Evolutionary conservation across 92 coral and sea anemone genomes (phyloP), one percentile per base, ranked within the genome.

Genomic region (Muricea muricata): DNA sequence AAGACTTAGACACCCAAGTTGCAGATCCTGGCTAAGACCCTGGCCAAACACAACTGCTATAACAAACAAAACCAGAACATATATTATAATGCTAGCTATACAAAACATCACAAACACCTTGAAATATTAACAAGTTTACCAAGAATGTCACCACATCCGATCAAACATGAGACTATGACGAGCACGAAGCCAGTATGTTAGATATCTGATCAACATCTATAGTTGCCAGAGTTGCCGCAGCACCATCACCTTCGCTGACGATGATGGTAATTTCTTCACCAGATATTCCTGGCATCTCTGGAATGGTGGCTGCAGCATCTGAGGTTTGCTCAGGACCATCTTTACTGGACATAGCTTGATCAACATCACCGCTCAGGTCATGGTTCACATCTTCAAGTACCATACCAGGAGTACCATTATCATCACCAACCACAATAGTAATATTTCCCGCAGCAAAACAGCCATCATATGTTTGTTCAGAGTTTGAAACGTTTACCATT

Each of bases 231-330:
- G 81, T 31, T 50, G 81, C 42, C 18, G 35, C 33, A 31, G 13
- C 79, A 56, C 23, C 71, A 57, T 57, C 45, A 7, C 50, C 71
- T 14, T 78, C 70, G 37, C 55, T 57, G 25, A 78, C 83, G 21
- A 78, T 78, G 17, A 78, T 78, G 63, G 83, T 78, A 10, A 78
- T 78, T 57, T 78, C 83, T 54, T 78, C 71, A 56, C 71, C 45
- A 6, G 70, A 32, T 13, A 75, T 47, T 2, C 65, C 35, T 6
- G 72, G 72, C 28, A 70, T 42, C 32, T 70, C 52, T 34, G 76
- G 33, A 2, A 37, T 42, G 39, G 76, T 70, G 3, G 46, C 48
- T 0, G 32, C n/a, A 34, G 76, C 15, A 29, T 65, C 67, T 1
- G 1, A 28, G 14, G 76, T 6, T 63, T 35, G 4, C 37, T 63